Conservation (phyloP, 2,797 vertebrate genomes). For the Melanotaenia nigrans region DNA sequence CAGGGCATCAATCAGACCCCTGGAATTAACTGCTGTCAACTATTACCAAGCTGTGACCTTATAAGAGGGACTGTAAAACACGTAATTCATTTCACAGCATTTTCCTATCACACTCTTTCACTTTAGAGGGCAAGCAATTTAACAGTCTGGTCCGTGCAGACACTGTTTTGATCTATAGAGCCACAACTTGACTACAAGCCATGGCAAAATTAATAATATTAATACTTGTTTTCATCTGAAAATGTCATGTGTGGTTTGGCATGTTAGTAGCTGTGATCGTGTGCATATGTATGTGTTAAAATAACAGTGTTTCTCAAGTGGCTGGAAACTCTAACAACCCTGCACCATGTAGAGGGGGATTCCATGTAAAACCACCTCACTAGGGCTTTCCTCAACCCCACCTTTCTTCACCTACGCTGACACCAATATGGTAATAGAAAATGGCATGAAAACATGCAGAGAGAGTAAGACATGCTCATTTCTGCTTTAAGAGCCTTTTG, state of each 20-base stretch:
- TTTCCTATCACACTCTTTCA: constrained; percentile 26
- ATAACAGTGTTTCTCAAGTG: constrained; percentile 60
- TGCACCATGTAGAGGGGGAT: constrained; percentile 61
- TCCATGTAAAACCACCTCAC: constrained; percentile 76
- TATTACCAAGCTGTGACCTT: constrained; percentile 69
- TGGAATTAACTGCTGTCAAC: constrained; percentile 64
- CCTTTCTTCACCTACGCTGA: constrained; percentile 34
- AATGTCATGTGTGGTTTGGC: constrained; percentile 45
- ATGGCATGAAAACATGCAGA: constrained; percentile 47
- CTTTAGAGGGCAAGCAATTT: constrained; percentile 21
- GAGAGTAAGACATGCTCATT: constrained; percentile 47
- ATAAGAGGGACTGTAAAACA: constrained; percentile 76
- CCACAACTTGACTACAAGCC: constrained; percentile 12
- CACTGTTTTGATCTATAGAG: constrained; percentile 12
- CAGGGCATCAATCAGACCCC: constrained; percentile 77
- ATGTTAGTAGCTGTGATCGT: constrained; percentile 7
- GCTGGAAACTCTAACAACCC: constrained; percentile 74
- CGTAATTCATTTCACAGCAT: constrained; percentile 33
- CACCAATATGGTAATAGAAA: constrained; percentile 37
- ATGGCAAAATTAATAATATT: constrained; percentile 39
- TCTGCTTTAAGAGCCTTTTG: constrained; percentile 31
- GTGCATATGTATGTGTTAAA: constrained; percentile 34
- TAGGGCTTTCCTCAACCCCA: constrained; percentile 74
- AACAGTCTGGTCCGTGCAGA: constrained; percentile 11
- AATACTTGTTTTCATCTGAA: constrained; percentile 49